phyloP scores from a whole-genome alignment of 1,140 invertebrate genomes.

The Himalopsyche phryganea region DNA sequence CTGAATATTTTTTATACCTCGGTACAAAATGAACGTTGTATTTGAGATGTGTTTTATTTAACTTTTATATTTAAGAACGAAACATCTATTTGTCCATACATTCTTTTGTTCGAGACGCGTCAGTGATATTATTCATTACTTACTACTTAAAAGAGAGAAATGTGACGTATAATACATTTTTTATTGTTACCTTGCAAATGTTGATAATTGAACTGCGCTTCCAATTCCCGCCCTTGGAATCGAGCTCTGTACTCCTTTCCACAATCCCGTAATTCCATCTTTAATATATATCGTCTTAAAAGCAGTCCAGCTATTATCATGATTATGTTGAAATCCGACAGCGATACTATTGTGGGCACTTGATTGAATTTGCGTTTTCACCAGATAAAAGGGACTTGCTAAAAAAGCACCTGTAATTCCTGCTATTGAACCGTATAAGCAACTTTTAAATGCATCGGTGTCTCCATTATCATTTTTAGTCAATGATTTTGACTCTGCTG shows the following conservation, averaged over 20 bases:
- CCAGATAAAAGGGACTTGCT: slow-evolving; percentile 78
- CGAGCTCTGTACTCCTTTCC: slow-evolving; percentile 57
- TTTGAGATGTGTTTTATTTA: too few relatives aligned
- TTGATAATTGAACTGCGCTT: slow-evolving; percentile 68
- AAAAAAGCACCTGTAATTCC: slow-evolving; percentile 71
- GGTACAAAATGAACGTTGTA: too few relatives aligned
- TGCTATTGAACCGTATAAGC: slow-evolving; percentile 66
- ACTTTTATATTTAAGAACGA: too few relatives aligned
- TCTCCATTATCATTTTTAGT: slow-evolving; percentile 68
- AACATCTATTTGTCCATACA: too few relatives aligned
- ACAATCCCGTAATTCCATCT: slow-evolving; percentile 62
- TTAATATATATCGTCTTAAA: slow-evolving; percentile 58
- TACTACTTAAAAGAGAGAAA: too few relatives aligned
- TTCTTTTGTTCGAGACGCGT: too few relatives aligned
- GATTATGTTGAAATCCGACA: slow-evolving; percentile 69
- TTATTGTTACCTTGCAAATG: slow-evolving; percentile 54
- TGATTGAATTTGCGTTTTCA: slow-evolving; percentile 82
- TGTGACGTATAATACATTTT: too few relatives aligned
- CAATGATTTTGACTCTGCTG: slow-evolving; percentile 66
- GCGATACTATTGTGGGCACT: slow-evolving; percentile 62
- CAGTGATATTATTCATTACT: too few relatives aligned
- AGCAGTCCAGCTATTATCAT: slow-evolving; percentile 42
- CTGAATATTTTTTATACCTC: too few relatives aligned
- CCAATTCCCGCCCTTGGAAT: slow-evolving; percentile 67
- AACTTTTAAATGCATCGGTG: slow-evolving; percentile 63